Evolutionary conservation across 2,797 vertebrate species (phyloP).

Genomic region (Parotocinclus haroldoi): DNA sequence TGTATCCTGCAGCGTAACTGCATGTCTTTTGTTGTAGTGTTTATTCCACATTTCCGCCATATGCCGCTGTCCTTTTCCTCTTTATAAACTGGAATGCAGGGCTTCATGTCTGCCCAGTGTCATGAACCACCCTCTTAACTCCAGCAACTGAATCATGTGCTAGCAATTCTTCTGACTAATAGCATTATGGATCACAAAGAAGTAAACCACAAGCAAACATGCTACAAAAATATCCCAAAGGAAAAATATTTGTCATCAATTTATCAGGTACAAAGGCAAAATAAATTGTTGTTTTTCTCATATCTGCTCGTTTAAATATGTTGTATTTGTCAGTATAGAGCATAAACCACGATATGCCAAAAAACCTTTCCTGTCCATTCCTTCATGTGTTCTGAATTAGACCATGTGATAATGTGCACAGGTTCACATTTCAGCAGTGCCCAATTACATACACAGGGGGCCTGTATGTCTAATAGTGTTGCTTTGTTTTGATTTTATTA

Average conservation of each 20-base stretch:
- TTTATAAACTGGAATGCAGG: slow-evolving; percentile 23
- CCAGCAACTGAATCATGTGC: slow-evolving; percentile 33
- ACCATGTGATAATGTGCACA: slow-evolving; percentile 25
- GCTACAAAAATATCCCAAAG: slow-evolving; percentile 4
- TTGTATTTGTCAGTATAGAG: slow-evolving; percentile 19
- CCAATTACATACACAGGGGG: slow-evolving; percentile 37
- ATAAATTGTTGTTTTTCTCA: slow-evolving; percentile 6
- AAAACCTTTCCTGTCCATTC: slow-evolving; percentile 17
- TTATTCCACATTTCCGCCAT: slow-evolving; percentile 21
- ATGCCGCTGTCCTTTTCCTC: slow-evolving; percentile 17
- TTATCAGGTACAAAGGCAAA: slow-evolving; percentile 21
- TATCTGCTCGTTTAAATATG: slow-evolving; percentile 9
- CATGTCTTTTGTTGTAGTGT: slow-evolving; percentile 23
- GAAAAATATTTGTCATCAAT: slow-evolving; percentile 35
- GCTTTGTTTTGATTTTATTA: slow-evolving; percentile 43
- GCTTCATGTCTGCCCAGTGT: slow-evolving; percentile 9
- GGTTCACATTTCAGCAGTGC: slow-evolving; percentile 37
- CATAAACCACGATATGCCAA: slow-evolving; percentile 1
- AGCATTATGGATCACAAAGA: slow-evolving; percentile 24
- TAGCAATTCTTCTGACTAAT: slow-evolving; percentile 14
- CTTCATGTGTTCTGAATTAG: slow-evolving; percentile 41
- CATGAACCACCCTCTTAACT: slow-evolving; percentile 13
- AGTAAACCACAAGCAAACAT: slow-evolving; percentile 17
- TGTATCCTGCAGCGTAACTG: slow-evolving; percentile 7
- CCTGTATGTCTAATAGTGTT: background rate